phyloP scores from a whole-genome alignment of 2,888 invertebrate species.

The Tiliacea citrago region DNA sequence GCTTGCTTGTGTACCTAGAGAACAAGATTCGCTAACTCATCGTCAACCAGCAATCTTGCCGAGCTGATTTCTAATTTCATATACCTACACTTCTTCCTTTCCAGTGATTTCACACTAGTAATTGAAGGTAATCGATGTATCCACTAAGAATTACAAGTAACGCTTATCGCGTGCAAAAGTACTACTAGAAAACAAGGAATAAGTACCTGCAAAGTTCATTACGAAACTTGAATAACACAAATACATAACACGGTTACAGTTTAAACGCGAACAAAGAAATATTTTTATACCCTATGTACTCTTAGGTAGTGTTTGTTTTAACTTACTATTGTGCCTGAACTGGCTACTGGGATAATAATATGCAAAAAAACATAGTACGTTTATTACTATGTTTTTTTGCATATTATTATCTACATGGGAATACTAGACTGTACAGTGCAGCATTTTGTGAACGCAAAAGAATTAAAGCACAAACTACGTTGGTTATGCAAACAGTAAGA shows the following conservation, averaged over 20 bases:
- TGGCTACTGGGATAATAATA: too few species aligned
- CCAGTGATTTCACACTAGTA: slow-evolving; percentile 47
- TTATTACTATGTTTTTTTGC: too few species aligned
- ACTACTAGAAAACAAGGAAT: slow-evolving; percentile 67
- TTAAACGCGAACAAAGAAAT: slow-evolving; percentile 67
- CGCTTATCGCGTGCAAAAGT: slow-evolving; percentile 63
- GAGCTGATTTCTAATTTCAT: slow-evolving; percentile 52
- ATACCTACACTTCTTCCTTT: slow-evolving; percentile 42
- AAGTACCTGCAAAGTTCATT: slow-evolving; percentile 69
- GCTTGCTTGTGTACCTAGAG: slow-evolving; percentile 44
- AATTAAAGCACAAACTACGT: neutral
- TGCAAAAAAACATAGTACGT: too few species aligned
- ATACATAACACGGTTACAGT: slow-evolving; percentile 77
- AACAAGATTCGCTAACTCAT: slow-evolving; percentile 44
- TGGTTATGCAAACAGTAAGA: slow-evolving; percentile 54
- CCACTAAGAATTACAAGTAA: slow-evolving; percentile 58
- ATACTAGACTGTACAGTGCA: slow-evolving; percentile 12
- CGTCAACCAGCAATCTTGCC: slow-evolving; percentile 30
- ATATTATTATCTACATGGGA: slow-evolving; percentile 28
- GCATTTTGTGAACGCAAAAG: slow-evolving; percentile 12
- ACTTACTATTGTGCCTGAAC: slow-evolving; percentile 19
- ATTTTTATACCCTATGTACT: slow-evolving; percentile 53
- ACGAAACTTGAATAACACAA: slow-evolving; percentile 78
- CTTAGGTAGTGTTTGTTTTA: slow-evolving; percentile 52
- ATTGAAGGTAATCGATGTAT: slow-evolving; percentile 51